A percentile compares a stretch with the other conserved stretches of the same genome.
Conservation (phyloP, 2,113 vertebrate species). For the Nymphicus hollandicus region DNA sequence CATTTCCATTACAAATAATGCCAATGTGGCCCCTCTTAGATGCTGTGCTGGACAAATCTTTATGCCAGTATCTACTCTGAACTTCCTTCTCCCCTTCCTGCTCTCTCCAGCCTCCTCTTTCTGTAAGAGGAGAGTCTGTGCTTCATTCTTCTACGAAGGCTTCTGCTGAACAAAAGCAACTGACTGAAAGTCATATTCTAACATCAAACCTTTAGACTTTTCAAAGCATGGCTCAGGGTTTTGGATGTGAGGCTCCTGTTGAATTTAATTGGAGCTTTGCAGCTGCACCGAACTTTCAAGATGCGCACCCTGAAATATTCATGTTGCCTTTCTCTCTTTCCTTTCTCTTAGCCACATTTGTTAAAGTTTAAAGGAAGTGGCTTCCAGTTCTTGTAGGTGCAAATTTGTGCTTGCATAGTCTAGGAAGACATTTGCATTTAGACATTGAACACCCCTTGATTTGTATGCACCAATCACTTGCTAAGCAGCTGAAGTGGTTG, state of each 20-base stretch:
- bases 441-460: slow-evolving; percentile 10
- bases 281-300: slow-evolving; percentile 11
- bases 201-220: not conserved
- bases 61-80: not conserved
- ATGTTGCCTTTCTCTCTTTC: not conserved
- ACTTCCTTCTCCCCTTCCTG: not conserved
- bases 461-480: slow-evolving; percentile 32
- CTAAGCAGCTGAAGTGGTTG: slow-evolving; percentile 17
- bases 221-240: not conserved
- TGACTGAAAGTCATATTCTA: not conserved
- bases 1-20: not conserved
- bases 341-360: not conserved
- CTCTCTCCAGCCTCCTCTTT: not conserved
- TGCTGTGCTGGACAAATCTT: not conserved
- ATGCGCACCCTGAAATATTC: slow-evolving; percentile 24
- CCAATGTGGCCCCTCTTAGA: not conserved
- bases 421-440: slow-evolving; percentile 50
- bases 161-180: slow-evolving; percentile 23
- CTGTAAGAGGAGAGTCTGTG: not conserved
- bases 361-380: slow-evolving; percentile 26
- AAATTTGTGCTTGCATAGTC: slow-evolving; percentile 24
- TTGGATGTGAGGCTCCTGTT: not conserved
- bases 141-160: not conserved
- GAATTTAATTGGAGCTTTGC: slow-evolving; percentile 28
- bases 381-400: slow-evolving; percentile 21